Evolutionary conservation across 2,888 invertebrate species (phyloP).

Genomic region (Ischnura elegans): DNA sequence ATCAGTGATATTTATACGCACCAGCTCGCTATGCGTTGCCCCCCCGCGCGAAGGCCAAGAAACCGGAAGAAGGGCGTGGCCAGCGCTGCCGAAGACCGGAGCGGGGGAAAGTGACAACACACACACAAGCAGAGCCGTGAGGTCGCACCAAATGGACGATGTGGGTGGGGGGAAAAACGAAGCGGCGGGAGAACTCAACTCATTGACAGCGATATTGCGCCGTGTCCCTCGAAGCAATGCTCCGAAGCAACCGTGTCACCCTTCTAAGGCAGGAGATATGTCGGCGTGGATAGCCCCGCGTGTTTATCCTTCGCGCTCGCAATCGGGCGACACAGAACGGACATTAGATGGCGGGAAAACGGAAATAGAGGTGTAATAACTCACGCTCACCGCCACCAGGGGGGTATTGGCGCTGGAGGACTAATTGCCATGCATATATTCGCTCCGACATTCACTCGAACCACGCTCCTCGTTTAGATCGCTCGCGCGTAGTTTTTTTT

Average conservation of each 20-base stretch:
- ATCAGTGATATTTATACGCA: not conserved
- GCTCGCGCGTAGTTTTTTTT: too few relatives aligned
- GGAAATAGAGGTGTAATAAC: not conserved
- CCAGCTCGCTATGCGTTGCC: not conserved
- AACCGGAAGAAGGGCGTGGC: slow-evolving; percentile 31
- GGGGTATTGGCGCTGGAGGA: not conserved
- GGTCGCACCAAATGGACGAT: not conserved
- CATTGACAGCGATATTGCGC: not conserved
- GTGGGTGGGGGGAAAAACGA: not conserved
- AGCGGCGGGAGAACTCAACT: not conserved
- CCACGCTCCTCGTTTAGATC: not conserved
- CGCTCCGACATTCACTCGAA: not conserved
- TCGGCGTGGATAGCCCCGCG: not conserved
- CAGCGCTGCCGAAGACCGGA: not conserved
- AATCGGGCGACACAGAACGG: not conserved
- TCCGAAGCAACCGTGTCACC: not conserved
- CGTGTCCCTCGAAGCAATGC: not conserved
- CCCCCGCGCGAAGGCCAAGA: not conserved
- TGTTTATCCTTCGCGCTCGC: not conserved
- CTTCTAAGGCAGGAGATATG: not conserved
- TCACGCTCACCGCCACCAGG: not conserved
- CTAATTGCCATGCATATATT: not conserved
- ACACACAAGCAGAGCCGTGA: not conserved
- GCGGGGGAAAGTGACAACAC: not conserved
- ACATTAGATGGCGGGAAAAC: not conserved